These are phyloP conservation scores for Temnothorax rugatulus DNA, from an alignment of 2,888 invertebrate genomes.

Conservation along the genomic window DNA sequence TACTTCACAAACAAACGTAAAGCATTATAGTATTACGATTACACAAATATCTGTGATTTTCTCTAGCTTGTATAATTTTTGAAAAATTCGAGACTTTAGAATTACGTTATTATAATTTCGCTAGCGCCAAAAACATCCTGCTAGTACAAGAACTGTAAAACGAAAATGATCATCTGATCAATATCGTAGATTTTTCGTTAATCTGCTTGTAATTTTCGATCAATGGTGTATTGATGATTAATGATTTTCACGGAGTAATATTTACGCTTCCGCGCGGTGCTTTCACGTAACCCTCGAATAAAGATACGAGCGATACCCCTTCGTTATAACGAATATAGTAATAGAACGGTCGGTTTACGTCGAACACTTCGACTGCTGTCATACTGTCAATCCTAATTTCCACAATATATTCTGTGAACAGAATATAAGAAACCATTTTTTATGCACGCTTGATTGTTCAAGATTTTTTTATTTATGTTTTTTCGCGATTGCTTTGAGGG, in stretches of 20 bases:
- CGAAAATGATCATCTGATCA: not conserved
- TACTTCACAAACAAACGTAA: not conserved
- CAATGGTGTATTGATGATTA: not conserved
- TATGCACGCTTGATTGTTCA: not conserved
- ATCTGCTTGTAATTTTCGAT: not conserved
- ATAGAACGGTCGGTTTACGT: constrained; percentile 5
- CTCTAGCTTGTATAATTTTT: not conserved
- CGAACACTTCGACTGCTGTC: not conserved
- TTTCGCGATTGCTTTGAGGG: not conserved
- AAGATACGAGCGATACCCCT: not conserved
- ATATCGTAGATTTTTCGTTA: not conserved
- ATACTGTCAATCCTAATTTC: not conserved
- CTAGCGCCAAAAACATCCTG: not conserved
- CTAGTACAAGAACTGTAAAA: not conserved
- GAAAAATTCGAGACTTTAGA: not conserved
- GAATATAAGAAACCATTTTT: not conserved
- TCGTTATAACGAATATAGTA: too few species aligned
- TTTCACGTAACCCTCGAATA: not conserved
- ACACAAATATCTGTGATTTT: not conserved
- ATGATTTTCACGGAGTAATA: not conserved
- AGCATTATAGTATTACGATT: not conserved
- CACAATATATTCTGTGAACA: constrained; percentile 1
- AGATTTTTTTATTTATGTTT: not conserved
- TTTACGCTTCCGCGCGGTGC: not conserved
- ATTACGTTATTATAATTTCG: constrained; percentile 3